Percentiles rank a stretch among this genome's conserved stretches.
Conservation (phyloP, 2,797 vertebrate genomes). For the Microctenopoma steveboyesi region DNA sequence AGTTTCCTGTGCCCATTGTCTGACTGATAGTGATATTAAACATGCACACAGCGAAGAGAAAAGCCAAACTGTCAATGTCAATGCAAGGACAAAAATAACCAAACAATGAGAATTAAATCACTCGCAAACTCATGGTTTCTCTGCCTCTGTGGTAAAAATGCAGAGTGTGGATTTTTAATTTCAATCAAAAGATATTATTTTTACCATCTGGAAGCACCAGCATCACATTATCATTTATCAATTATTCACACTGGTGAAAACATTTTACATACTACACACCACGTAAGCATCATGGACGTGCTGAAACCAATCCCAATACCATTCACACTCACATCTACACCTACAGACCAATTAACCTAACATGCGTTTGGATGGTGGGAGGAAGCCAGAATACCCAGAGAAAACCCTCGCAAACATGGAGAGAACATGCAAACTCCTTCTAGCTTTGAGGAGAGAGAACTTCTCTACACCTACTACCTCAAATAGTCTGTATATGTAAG, state of each 20-base stretch:
- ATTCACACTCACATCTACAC: too few species aligned
- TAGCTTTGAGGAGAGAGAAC: too few species aligned
- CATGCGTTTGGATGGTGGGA: too few species aligned
- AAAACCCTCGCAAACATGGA: too few species aligned
- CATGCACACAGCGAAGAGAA: slow-evolving; percentile 15
- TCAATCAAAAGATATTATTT: not conserved
- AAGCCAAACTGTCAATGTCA: slow-evolving; percentile 6
- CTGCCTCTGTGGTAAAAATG: not conserved
- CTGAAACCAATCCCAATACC: too few species aligned
- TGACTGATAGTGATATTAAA: slow-evolving; percentile 34
- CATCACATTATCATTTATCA: not conserved
- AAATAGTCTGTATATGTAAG: too few species aligned
- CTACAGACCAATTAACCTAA: too few species aligned
- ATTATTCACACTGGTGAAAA: not conserved
- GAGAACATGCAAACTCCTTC: too few species aligned
- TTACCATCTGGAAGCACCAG: not conserved
- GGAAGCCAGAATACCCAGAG: too few species aligned
- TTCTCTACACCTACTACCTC: too few species aligned
- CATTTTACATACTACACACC: not conserved
- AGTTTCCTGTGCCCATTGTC: slow-evolving; percentile 49
- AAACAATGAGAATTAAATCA: slow-evolving; percentile 30
- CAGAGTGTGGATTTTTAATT: not conserved
- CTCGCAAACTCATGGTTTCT: slow-evolving; percentile 5
- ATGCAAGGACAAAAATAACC: slow-evolving; percentile 38
- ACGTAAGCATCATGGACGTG: too few species aligned